Evolutionary conservation across 2,797 vertebrate genomes (phyloP).

Genomic region (Halcyon leucocephala): DNA sequence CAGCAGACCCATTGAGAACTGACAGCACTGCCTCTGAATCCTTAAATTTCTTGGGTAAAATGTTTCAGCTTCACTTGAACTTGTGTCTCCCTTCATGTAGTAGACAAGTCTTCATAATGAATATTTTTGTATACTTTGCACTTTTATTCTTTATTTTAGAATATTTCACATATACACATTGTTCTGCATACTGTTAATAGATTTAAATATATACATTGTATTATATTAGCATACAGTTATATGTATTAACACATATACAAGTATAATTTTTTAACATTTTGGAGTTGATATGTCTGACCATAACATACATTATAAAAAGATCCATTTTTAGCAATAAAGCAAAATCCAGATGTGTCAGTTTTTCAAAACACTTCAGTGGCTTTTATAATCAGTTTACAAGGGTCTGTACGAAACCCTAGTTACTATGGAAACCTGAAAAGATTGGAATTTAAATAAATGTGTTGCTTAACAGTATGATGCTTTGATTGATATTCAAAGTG

Average conservation of each 20-base stretch:
- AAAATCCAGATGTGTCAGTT: background rate
- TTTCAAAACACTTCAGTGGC: background rate
- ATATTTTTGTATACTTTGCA: background rate
- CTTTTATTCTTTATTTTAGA: background rate
- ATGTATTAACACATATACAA: background rate
- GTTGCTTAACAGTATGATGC: constrained; percentile 3
- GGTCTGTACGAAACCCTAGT: constrained; percentile 18
- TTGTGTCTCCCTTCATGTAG: background rate
- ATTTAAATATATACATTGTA: background rate
- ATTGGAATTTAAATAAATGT: constrained; percentile 9
- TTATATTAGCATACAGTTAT: background rate
- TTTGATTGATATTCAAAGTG: background rate
- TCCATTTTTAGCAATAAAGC: background rate
- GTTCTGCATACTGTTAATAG: background rate
- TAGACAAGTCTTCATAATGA: background rate
- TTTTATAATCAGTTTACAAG: constrained; percentile 55
- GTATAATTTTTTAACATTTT: background rate
- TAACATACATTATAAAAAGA: background rate
- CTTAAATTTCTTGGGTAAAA: background rate
- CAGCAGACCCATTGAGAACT: background rate
- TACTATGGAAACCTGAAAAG: constrained; percentile 65
- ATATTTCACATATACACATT: background rate
- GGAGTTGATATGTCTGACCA: background rate
- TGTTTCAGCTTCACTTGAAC: background rate
- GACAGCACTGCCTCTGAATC: background rate